phyloP scores from a whole-genome alignment of 1,140 invertebrate genomes.

The Gyrodactylus salaris region DNA sequence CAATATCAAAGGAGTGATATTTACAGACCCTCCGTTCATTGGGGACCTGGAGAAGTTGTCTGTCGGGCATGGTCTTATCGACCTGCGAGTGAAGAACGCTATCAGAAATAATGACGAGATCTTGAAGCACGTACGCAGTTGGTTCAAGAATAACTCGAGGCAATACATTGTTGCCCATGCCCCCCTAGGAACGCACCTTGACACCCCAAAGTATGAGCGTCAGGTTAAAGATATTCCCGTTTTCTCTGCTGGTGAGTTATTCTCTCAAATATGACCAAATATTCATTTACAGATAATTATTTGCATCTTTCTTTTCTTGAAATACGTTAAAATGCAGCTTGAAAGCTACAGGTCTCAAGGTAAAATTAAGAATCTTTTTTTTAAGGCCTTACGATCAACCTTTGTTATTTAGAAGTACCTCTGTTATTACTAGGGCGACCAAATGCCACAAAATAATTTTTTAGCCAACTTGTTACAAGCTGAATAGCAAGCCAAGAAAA shows the following conservation, averaged over 20 bases:
- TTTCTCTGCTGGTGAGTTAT: neutral
- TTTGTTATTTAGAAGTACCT: too few species aligned
- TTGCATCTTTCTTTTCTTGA: too few species aligned
- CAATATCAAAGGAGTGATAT: neutral
- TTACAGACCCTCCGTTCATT: neutral
- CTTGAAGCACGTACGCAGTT: neutral
- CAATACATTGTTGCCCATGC: neutral
- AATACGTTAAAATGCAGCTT: too few species aligned
- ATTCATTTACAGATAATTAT: too few species aligned
- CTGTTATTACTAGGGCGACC: too few species aligned
- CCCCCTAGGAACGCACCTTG: neutral
- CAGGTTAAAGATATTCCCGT: neutral
- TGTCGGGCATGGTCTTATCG: neutral
- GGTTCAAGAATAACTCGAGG: neutral
- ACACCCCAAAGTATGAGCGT: neutral
- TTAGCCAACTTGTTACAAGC: too few species aligned
- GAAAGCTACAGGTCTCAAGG: too few species aligned
- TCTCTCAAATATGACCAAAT: too few species aligned
- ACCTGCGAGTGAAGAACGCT: neutral
- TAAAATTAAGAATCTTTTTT: too few species aligned
- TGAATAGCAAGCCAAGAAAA: too few species aligned
- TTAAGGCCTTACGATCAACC: too few species aligned
- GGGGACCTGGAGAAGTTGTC: neutral
- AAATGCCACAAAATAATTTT: too few species aligned
- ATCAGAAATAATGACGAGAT: neutral